Conservation (phyloP, 2,113 vertebrate genomes). For the Hemicordylus capensis region DNA sequence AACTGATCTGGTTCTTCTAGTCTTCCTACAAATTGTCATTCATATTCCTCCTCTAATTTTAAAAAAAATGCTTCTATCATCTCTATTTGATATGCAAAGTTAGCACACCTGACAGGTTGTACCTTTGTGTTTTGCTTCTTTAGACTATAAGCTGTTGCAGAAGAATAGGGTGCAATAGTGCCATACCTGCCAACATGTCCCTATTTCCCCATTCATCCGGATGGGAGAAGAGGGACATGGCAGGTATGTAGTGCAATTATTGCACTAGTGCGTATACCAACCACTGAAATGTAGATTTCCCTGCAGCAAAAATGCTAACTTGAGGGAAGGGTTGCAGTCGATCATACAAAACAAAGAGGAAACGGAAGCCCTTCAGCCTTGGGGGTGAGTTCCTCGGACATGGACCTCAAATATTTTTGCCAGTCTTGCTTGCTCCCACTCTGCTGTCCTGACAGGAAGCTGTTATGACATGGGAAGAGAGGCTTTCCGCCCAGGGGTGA, state of each 20-base stretch:
- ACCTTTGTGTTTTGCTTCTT: neutral
- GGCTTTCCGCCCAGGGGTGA: constrained; percentile 10
- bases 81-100: neutral
- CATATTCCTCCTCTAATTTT: too few relatives aligned
- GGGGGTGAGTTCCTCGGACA: constrained; percentile 59
- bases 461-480: constrained; percentile 4
- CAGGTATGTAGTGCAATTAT: too few relatives aligned
- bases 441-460: constrained; percentile 40
- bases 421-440: neutral
- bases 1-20: too few relatives aligned
- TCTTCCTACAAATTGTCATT: too few relatives aligned
- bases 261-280: too few relatives aligned
- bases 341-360: neutral
- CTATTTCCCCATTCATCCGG: too few relatives aligned
- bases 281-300: neutral
- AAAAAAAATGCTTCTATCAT: too few relatives aligned
- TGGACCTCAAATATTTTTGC: constrained; percentile 6
- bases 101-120: neutral
- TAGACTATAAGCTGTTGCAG: neutral
- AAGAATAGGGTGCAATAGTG: too few relatives aligned
- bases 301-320: neutral
- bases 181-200: too few relatives aligned
- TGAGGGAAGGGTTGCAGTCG: neutral
- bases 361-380: constrained; percentile 36
- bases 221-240: too few relatives aligned